A percentile compares a stretch with the other conserved stretches of the same genome.
phyloP scores from a whole-genome alignment of 1,140 invertebrate species.

The Probaryconus sp. region DNA sequence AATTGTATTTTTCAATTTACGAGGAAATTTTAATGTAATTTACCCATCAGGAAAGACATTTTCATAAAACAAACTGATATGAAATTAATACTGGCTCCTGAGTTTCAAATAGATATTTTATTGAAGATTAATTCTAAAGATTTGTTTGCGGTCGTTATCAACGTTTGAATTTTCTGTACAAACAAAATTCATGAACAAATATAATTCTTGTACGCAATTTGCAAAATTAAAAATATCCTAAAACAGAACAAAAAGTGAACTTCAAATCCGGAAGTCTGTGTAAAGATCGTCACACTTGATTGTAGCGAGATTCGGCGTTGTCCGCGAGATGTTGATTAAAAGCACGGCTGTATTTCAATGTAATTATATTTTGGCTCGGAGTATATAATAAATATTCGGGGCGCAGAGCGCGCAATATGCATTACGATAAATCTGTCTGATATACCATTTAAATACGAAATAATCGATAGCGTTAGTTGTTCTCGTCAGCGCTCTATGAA shows the following conservation, averaged over 20 bases:
- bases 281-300: slow-evolving; percentile 12
- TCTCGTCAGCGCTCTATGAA: slow-evolving; percentile 58
- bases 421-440: slow-evolving; percentile 63
- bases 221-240: no score
- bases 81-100: no score
- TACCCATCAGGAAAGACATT: slow-evolving; percentile 17
- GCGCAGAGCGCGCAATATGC: slow-evolving; percentile 40
- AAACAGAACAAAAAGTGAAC: no score
- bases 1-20: slow-evolving; percentile 42
- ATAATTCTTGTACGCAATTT: no score
- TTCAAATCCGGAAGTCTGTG: slow-evolving; percentile 37
- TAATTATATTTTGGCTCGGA: slow-evolving; percentile 62
- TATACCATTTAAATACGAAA: slow-evolving; percentile 61
- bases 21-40: slow-evolving; percentile 23
- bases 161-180: no score
- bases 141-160: no score
- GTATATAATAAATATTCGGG: slow-evolving; percentile 59
- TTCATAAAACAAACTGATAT: no score
- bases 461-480: slow-evolving; percentile 60
- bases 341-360: slow-evolving; percentile 57
- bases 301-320: slow-evolving; percentile 32
- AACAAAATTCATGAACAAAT: no score
- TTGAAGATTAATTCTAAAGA: no score
- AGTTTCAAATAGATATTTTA: no score
- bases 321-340: slow-evolving; percentile 63